Evolutionary conservation across 2,797 vertebrate species (phyloP).

Genomic region (Anabacerthia variegaticeps): DNA sequence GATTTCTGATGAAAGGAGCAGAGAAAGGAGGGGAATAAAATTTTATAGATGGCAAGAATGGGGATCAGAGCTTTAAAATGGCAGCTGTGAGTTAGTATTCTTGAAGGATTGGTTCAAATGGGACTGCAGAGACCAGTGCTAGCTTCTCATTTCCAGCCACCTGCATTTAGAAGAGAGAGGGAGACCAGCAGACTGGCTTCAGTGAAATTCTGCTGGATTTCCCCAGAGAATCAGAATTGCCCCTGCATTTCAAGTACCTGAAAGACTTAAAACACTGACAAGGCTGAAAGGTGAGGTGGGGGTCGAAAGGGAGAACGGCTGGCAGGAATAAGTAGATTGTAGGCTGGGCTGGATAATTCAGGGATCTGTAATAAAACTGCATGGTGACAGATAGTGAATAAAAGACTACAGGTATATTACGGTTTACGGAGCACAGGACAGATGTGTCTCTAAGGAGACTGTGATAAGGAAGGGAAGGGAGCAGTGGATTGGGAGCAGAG

Average conservation of each 20-base stretch:
- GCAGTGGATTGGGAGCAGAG: neutral
- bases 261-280: slow-evolving; percentile 3
- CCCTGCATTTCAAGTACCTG: slow-evolving; percentile 4
- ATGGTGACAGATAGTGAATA: slow-evolving; percentile 42
- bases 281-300: neutral
- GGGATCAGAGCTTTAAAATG: slow-evolving; percentile 47
- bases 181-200: neutral
- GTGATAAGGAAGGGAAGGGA: slow-evolving; percentile 28
- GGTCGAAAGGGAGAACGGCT: neutral
- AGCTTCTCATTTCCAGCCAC: slow-evolving; percentile 13
- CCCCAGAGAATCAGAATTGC: neutral
- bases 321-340: slow-evolving; percentile 27
- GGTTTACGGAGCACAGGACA: slow-evolving; percentile 53
- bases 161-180: neutral
- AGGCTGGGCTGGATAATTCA: slow-evolving; percentile 49
- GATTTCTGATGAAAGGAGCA: slow-evolving; percentile 32
- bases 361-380: slow-evolving; percentile 55
- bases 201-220: neutral
- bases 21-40: neutral
- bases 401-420: slow-evolving; percentile 55
- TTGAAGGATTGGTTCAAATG: slow-evolving; percentile 21
- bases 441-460: slow-evolving; percentile 55
- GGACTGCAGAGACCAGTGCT: neutral
- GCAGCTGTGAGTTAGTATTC: slow-evolving; percentile 44
- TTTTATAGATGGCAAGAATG: slow-evolving; percentile 15